Base-by-base conservation (phyloP, 2,113 vertebrate genomes). In the Peromyscus maniculatus region DNA sequence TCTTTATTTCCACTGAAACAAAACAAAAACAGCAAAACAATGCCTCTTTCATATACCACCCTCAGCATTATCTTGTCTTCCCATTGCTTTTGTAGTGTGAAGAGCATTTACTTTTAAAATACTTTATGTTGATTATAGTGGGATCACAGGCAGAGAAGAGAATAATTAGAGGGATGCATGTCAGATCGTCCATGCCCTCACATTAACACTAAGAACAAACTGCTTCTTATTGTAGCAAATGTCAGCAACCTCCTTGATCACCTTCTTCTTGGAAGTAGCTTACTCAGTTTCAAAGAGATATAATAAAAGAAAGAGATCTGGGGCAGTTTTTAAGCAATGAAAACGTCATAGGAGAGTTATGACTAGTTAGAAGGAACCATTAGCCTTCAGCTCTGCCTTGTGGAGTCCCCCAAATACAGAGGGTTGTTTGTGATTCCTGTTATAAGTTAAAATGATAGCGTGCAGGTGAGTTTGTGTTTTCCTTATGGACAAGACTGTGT, bases 301-400 rank as follows among this genome's bases (percentile, higher is more conserved):
- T 93, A 95, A 97, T 97, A 87, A 96, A 95, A 97, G 57, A 24
- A 91, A 95, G 92, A 67, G 91, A 46, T 94, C 96, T 89, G 66
- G 52, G 86, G 89, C 77, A 97, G 93, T 96, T 97, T 96, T 96
- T 96, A 98, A 97, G 84, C 75, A 97, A 95, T 77, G 94, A 96
- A 96, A 94, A 84, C 87, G 95, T 92, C 69, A 91, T 21, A 88
- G 84, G 80, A 82, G 75, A 86, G 88, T 97, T 97, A 89, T 97
- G 82, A 96, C 71, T 97, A 87, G 92, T 13, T 84, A 28, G n/a
- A 59, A 97, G 84, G 83, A 97, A 95, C 72, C 89, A 71, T 95
- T 57, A 88, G 89, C 86, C 96, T 96, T 93, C 71, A 91, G 89
- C 91, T 78, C 31, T 96, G 88, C 92, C 89, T 94, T 95, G 91